Evolutionary conservation across 2,888 invertebrate species (phyloP), one percentile per base, ranked within the genome.

Genomic region (Latrodectus elegans): DNA sequence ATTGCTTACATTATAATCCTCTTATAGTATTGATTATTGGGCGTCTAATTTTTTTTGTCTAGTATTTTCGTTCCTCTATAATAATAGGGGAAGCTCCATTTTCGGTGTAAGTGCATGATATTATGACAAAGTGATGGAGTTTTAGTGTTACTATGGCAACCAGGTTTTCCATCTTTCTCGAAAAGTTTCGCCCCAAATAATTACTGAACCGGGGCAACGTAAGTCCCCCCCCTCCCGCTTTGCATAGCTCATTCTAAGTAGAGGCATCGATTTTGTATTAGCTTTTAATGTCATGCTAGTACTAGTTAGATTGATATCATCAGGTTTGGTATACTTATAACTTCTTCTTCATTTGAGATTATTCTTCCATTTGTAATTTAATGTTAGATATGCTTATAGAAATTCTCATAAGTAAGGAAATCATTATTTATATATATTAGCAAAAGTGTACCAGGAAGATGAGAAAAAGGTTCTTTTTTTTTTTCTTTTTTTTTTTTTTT

Each of bases 151-250:
- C 14, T n/a, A 60, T 60, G n/a, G n/a, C 12, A 60, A 60, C 60
- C 60, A n/a, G 60, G 60, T n/a, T n/a, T 60, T 60, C 60, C n/a
- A n/a, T 60, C 60, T 15, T 60, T 60, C 38, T 38, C 60, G 60
- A 60, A 60, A 60, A 60, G 60, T 60, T 60, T 12, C 60, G 60
- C 60, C 60, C 60, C 60, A 60, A 60, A 60, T 60, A 60, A 60
- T 60, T 60, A 60, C 60, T n/a, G 60, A 4, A n/a, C 60, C 60
- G 10, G 60, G 60, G 60, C 12, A 11, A 15, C 14, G 14, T 15
- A 60, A 15, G 8, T 12, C 4, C 12, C 14, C n/a, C 60, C 60
- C 6, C 60, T 4, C 60, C 60, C 10, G 15, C 10, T 1, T 60
- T 60, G 60, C 60, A 60, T 6, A n/a, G 14, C 12, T 12, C 60